A percentile compares a stretch with the other conserved stretches of the same genome.
phyloP scores from a whole-genome alignment of 2,888 invertebrate genomes.

The Rambutsinella grinnellia region DNA sequence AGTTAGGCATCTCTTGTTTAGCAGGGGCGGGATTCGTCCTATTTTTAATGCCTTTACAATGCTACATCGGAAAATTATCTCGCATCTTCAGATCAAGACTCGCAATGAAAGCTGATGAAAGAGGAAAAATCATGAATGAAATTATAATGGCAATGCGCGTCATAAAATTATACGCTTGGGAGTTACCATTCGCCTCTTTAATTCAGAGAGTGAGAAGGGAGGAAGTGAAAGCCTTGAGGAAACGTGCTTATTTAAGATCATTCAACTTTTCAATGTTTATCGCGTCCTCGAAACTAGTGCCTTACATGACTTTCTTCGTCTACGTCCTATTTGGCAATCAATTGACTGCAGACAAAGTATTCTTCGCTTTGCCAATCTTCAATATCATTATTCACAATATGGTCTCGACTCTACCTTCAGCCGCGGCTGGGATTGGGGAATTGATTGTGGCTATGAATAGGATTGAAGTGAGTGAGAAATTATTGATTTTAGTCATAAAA shows the following conservation, averaged over 20 bases:
- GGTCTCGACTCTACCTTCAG: conserved; percentile 88
- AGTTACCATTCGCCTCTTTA: conserved; percentile 87
- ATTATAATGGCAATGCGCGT: conserved; percentile 94
- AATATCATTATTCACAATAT: conserved; percentile 87
- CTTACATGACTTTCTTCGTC: conserved; percentile 84
- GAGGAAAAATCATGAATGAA: conserved; percentile 95
- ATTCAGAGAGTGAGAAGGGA: conserved; percentile 80
- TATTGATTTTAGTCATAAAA: background rate
- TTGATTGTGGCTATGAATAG: conserved; percentile 81
- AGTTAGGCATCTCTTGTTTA: conserved; percentile 79
- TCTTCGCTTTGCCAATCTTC: conserved; percentile 89
- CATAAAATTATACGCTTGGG: conserved; percentile 77
- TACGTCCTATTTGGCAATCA: conserved; percentile 75
- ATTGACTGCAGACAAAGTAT: conserved; percentile 82
- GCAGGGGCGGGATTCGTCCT: conserved; percentile 85
- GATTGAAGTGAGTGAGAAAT: conserved; percentile 72
- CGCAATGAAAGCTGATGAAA: conserved; percentile 87
- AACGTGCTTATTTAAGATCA: conserved; percentile 77
- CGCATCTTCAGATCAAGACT: conserved; percentile 79
- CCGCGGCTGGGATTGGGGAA: conserved; percentile 85
- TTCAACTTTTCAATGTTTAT: conserved; percentile 77
- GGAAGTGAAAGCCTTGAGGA: conserved; percentile 78
- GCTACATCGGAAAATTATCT: conserved; percentile 71
- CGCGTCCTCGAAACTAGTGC: conserved; percentile 83
- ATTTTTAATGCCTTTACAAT: conserved; percentile 88